phyloP scores from a whole-genome alignment of 2,888 invertebrate genomes.

The Brenthis hecate region DNA sequence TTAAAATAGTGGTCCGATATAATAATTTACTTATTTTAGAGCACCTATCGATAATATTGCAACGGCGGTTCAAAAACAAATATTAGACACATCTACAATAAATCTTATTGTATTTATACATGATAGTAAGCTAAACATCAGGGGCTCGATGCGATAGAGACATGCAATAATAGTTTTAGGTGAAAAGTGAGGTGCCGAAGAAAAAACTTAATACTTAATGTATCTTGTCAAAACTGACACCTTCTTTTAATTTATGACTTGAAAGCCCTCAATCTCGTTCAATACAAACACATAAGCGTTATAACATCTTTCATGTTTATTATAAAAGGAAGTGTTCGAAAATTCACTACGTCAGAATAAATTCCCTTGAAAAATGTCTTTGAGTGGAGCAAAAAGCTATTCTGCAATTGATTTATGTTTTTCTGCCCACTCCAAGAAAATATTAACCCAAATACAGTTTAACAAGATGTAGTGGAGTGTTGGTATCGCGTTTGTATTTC shows the following conservation, averaged over 20 bases:
- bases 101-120: no score
- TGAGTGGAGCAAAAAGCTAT: slow-evolving; percentile 9
- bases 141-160: no score
- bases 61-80: no score
- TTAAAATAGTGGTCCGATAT: no score
- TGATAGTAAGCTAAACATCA: no score
- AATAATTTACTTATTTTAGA: no score
- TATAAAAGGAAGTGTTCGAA: slow-evolving; percentile 12
- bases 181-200: no score
- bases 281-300: background rate
- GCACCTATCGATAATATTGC: no score
- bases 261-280: slow-evolving; percentile 8
- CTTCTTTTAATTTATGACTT: background rate
- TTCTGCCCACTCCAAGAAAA: slow-evolving; percentile 17
- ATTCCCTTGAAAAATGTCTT: slow-evolving; percentile 24
- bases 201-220: background rate
- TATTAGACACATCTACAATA: no score
- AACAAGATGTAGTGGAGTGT: slow-evolving; percentile 4
- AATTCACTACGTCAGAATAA: slow-evolving; percentile 14
- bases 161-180: no score
- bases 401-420: slow-evolving; percentile 33
- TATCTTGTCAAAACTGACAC: background rate
- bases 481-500: slow-evolving; percentile 22
- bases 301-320: slow-evolving; percentile 9
- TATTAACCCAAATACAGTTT: slow-evolving; percentile 23